Base-by-base conservation (phyloP, 1,140 invertebrate genomes). In the Sweltsa coloradensis region DNA sequence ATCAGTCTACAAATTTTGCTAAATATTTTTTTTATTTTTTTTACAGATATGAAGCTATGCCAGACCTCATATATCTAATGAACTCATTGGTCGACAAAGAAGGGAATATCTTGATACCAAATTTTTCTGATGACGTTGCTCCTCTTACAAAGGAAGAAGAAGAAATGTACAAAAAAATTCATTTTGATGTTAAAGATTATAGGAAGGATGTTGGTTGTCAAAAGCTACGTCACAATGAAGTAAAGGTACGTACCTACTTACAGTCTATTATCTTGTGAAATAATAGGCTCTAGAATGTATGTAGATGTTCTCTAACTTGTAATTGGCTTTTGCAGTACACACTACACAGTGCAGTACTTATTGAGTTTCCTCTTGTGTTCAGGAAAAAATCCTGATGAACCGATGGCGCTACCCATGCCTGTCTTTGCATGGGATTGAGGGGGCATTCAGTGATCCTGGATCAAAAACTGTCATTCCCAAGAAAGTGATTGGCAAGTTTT, bases 401-500 rank as follows among this genome's bases (percentile, higher is more conserved):
- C 75, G 92, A 39, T 97, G 91, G 91, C 73, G 92, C 29, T 85
- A 82, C 59, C 92, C 92, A 18, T 85, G 80, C 47, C 67, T 97
- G 0, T 96, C 91, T 2, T 67, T 97, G 18, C 93, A 97, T 65
- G 92, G 92, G 40, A 92, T 97, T 59, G 76, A 84, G 74, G 91
- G 93, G 41, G 94, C 94, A 11, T 97, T 96, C 58, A 82, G 79
- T 65, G 92, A 91, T 52, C 70, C 83, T 14, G 95, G 95, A 36
- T 77, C 80, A 23, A 99, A 99, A 62, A 97, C 93, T 48, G 93
- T 97, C 0, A 97, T 98, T 57, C 94, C 94, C 1, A 71, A 79
- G 29, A 95, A 93, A 67, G 93, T 97, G 0, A 85, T 81, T 58
- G 94, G 94, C 24, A 98, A 98, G 66, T 97, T 98, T 63, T 97